Conservation (phyloP, 2,113 vertebrate genomes). For the Chelonoidis abingdonii region DNA sequence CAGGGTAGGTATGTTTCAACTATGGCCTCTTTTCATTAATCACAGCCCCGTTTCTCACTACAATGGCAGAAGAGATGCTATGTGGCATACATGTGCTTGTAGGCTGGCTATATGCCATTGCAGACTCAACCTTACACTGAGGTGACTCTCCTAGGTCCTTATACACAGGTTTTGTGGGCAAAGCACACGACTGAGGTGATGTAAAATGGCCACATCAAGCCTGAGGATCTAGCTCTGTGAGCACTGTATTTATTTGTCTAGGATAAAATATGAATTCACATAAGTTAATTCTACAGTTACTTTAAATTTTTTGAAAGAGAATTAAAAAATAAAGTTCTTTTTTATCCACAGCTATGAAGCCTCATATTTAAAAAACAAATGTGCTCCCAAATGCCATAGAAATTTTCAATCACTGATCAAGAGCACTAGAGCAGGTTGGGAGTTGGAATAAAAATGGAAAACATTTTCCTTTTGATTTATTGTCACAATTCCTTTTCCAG, state of each 20-base stretch:
- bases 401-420: neutral
- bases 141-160: neutral
- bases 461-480: neutral
- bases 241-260: neutral
- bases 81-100: neutral
- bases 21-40: neutral
- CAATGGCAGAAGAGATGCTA: neutral
- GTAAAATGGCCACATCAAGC: neutral
- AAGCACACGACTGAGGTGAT: neutral
- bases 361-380: neutral
- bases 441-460: neutral
- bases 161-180: neutral
- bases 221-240: neutral
- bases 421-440: neutral
- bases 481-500: neutral
- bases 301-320: neutral
- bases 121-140: too few species aligned
- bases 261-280: neutral
- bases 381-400: neutral
- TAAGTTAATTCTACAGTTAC: neutral
- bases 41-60: neutral
- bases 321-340: neutral
- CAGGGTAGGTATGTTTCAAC: rapidly evolving
- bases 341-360: neutral
- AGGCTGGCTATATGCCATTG: too few species aligned